phyloP scores from a whole-genome alignment of 1,140 invertebrate species.

The Orchesella cincta region DNA sequence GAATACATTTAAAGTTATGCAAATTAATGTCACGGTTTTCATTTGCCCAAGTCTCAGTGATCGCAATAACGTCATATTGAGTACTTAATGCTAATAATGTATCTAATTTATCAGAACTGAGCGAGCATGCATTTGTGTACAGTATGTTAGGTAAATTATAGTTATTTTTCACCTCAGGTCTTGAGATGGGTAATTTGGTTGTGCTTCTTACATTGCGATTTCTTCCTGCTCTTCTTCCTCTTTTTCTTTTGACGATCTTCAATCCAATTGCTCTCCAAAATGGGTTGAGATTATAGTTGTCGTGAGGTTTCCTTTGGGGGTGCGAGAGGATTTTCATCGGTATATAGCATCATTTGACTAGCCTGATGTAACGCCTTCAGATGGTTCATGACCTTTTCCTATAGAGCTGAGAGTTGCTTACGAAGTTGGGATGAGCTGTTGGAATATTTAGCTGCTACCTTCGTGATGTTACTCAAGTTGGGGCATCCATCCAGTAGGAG shows the following conservation, averaged over 20 bases:
- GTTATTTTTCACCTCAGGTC: not conserved
- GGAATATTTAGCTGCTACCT: not conserved
- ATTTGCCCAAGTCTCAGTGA: not conserved
- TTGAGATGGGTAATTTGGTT: not conserved
- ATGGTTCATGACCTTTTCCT: not conserved
- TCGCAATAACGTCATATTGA: not conserved
- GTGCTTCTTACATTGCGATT: not conserved
- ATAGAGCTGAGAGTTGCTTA: not conserved
- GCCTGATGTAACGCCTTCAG: not conserved
- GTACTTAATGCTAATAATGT: not conserved
- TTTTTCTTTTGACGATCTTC: not conserved
- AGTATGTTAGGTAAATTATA: not conserved
- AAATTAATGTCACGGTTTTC: not conserved
- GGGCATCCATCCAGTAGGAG: not conserved
- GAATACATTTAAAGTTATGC: not conserved
- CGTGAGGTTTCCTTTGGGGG: not conserved
- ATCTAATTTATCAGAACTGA: slow-evolving; percentile 3
- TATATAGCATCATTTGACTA: not conserved
- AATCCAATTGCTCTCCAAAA: not conserved
- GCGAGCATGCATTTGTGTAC: slow-evolving; percentile 13
- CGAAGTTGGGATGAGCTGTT: not conserved
- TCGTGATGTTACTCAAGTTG: not conserved
- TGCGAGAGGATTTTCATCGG: not conserved
- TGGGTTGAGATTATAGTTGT: not conserved
- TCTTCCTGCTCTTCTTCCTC: not conserved